phyloP scores from a whole-genome alignment of 2,888 invertebrate genomes.

The Branchellion lobata region DNA sequence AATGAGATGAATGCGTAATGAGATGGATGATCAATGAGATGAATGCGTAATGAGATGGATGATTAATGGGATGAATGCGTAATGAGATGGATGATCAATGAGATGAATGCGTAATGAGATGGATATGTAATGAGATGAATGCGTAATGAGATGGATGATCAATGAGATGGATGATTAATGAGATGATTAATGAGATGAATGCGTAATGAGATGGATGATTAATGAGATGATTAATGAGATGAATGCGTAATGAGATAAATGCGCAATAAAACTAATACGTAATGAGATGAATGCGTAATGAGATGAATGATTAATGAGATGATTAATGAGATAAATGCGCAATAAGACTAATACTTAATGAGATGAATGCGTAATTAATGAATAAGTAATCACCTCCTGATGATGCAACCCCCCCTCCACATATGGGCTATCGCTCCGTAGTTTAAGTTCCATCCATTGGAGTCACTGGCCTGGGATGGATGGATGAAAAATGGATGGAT shows the following conservation, averaged over 20 bases:
- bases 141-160: too few species aligned
- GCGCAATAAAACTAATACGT: neutral
- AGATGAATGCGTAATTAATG: neutral
- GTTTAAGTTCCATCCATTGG: conserved; percentile 90
- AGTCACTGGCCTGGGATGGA: conserved; percentile 66
- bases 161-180: neutral
- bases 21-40: neutral
- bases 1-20: neutral
- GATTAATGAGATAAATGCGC: too few species aligned
- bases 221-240: neutral
- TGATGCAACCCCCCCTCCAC: conserved; percentile 99
- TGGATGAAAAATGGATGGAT: too few species aligned
- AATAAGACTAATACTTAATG: neutral
- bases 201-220: neutral
- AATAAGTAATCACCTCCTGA: conserved; percentile 71
- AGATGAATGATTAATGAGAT: too few species aligned
- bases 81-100: too few species aligned
- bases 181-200: neutral
- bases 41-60: too few species aligned
- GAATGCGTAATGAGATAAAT: neutral
- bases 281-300: neutral
- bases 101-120: neutral
- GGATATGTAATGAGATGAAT: too few species aligned
- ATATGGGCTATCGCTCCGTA: conserved; percentile 90
- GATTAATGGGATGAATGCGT: too few species aligned